Evolutionary conservation across 2,888 invertebrate species (phyloP).

Genomic region (Ethmia dodecea): DNA sequence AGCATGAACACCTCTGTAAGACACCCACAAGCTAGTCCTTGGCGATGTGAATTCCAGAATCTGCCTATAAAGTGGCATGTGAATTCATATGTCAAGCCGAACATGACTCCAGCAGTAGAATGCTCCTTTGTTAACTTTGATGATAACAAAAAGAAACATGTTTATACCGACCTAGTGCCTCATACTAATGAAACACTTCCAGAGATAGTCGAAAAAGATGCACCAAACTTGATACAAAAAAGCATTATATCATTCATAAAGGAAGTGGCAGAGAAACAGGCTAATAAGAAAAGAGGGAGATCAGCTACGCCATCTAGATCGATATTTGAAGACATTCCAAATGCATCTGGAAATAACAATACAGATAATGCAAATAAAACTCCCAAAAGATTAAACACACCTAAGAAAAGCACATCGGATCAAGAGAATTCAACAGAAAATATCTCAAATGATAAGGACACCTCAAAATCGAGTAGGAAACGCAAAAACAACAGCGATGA

Average conservation of each 20-base stretch:
- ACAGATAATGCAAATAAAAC: conserved; percentile 6
- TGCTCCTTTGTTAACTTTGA: conserved; percentile 56
- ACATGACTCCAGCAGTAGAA: conserved; percentile 72
- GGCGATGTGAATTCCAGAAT: conserved; percentile 62
- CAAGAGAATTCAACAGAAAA: conserved; percentile 9
- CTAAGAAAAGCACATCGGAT: conserved; percentile 14
- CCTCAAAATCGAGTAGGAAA: conserved; percentile 25
- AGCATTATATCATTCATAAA: conserved; percentile 68
- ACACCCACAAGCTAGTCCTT: conserved; percentile 60
- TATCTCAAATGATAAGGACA: conserved; percentile 21
- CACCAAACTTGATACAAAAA: conserved; percentile 53
- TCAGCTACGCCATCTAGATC: too few species aligned
- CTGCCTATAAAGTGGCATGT: conserved; percentile 66
- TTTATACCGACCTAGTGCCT: conserved; percentile 55
- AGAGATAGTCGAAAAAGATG: conserved; percentile 30
- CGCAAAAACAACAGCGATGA: conserved; percentile 19
- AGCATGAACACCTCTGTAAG: conserved; percentile 57
- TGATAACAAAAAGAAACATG: conserved; percentile 58
- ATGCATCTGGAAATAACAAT: too few species aligned
- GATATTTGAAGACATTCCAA: conserved; percentile 5
- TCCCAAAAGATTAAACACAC: conserved; percentile 13
- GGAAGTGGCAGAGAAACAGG: conserved; percentile 51
- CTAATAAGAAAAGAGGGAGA: not conserved
- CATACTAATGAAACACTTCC: conserved; percentile 36
- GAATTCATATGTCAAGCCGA: conserved; percentile 62